Evolutionary conservation across 2,888 invertebrate species (phyloP).

Genomic region (Osmoderma eremita): DNA sequence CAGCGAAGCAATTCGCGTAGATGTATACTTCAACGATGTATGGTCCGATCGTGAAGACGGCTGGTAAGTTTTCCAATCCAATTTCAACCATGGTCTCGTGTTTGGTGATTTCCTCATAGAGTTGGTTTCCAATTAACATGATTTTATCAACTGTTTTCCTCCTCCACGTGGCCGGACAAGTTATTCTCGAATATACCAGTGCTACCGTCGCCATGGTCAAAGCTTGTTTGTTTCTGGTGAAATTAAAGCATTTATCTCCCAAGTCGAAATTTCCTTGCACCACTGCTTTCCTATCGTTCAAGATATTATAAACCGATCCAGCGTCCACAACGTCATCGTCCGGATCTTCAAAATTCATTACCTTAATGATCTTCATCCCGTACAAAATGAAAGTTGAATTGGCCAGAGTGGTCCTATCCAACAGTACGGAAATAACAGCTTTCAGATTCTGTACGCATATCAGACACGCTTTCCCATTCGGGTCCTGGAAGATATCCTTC

Average conservation of each 20-base stretch:
- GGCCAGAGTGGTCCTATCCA: conserved; percentile 65
- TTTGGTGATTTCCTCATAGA: conserved; percentile 67
- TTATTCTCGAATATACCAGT: conserved; percentile 73
- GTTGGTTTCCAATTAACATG: conserved; percentile 68
- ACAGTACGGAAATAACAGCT: conserved; percentile 65
- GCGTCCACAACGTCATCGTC: conserved; percentile 66
- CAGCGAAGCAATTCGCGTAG: conserved; percentile 67
- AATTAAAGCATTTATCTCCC: conserved; percentile 69
- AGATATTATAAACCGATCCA: conserved; percentile 68
- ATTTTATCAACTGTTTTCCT: conserved; percentile 70
- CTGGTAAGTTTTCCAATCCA: conserved; percentile 68
- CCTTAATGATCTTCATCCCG: conserved; percentile 65
- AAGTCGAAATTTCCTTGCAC: conserved; percentile 70
- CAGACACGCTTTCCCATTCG: conserved; percentile 68
- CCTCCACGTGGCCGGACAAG: conserved; percentile 71
- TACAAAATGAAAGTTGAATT: conserved; percentile 67
- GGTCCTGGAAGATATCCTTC: conserved; percentile 66
- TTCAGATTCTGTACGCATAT: conserved; percentile 68
- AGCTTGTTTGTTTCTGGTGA: conserved; percentile 70
- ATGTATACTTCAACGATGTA: conserved; percentile 70
- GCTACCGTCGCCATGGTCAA: conserved; percentile 70
- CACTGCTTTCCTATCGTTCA: conserved; percentile 69
- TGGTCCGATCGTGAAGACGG: conserved; percentile 68
- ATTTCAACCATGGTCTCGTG: conserved; percentile 66
- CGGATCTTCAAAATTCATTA: conserved; percentile 56